These are phyloP conservation scores for Drosophila conformis DNA, from an alignment of 2,888 invertebrate genomes.

Conservation along the genomic window DNA sequence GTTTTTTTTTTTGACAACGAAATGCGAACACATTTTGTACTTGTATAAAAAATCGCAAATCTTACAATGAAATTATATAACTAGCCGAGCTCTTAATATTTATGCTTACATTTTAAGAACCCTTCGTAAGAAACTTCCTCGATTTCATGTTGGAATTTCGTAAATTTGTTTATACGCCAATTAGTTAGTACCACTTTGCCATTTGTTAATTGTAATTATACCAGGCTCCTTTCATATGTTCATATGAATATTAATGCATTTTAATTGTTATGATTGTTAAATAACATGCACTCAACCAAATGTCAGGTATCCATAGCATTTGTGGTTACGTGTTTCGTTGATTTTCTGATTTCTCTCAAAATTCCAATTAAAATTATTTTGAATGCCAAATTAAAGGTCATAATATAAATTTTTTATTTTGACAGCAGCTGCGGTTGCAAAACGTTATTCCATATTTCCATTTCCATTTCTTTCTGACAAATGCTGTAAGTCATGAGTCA, in stretches of 20 bases:
- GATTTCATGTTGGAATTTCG: slow-evolving; percentile 38
- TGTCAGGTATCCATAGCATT: slow-evolving; percentile 2
- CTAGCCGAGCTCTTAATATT: slow-evolving; percentile 2
- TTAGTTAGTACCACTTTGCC: slow-evolving; percentile 50
- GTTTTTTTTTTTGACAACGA: background rate
- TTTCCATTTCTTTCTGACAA: slow-evolving; percentile 5
- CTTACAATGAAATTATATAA: slow-evolving; percentile 11
- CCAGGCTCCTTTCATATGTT: background rate
- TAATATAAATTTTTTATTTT: background rate
- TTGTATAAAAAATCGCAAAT: slow-evolving; percentile 51
- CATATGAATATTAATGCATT: background rate
- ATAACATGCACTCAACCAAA: background rate
- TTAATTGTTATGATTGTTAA: background rate
- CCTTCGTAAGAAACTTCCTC: background rate
- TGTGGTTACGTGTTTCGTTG: background rate
- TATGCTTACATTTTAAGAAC: slow-evolving; percentile 37
- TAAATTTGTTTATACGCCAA: slow-evolving; percentile 2
- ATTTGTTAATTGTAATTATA: background rate
- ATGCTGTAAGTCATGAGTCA: background rate
- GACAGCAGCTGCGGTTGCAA: slow-evolving; percentile 12
- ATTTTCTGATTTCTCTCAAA: background rate
- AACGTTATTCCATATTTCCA: background rate
- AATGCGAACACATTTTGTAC: background rate
- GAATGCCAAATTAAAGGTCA: slow-evolving; percentile 12
- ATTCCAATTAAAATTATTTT: background rate